Base-by-base conservation (phyloP, 64 coral and sea anemone genomes). In the Montipora capricornis region DNA sequence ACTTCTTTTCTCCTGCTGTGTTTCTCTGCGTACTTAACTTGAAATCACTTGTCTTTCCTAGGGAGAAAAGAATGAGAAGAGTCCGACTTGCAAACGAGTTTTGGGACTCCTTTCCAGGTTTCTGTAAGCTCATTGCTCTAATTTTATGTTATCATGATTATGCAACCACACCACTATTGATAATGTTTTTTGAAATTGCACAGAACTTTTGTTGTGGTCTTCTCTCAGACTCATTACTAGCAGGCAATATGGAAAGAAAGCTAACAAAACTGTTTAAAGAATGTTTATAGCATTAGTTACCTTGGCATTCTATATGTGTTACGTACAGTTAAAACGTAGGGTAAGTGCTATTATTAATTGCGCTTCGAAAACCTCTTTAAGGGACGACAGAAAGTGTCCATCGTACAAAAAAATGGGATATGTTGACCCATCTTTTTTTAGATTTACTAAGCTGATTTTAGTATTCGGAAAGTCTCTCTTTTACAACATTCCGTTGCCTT, bases 1-100 rank as follows among this genome's bases (percentile, higher is more conserved):
- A 71, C 64, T 49, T 86, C 82, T 86, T 86, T 86, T 86, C 82
- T 86, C 82, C 82, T 86, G 59, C 71, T 71, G 37, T 45, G 15
- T 49, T 64, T 47, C 15, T 86, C 67, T 86, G 2, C 48, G 8
- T 49, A 71, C 82, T 49, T 86, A 86, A 86, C 66, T 73, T 86
- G 82, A 71, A 66, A 50, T 86, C 82, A 73, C 62, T 86, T 86
- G 82, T 86, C 82, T 86, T 70, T 86, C 66, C 82, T 86, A 86
- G 82, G 80, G 82, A 73, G 82, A 86, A 86, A 86, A 86, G 64
- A 86, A 71, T 71, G 66, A 49, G 82, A 86, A 86, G 82, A 86
- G 82, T 86, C 82, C 82, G 82, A 86, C 82, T 86, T 86, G 82
- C 82, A 86, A 73, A 52, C 47, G 82, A 49, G 82, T 73, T 86